These are phyloP conservation scores for Nibea coibor DNA, from an alignment of 2,113 vertebrate species.

Conservation along the genomic window DNA sequence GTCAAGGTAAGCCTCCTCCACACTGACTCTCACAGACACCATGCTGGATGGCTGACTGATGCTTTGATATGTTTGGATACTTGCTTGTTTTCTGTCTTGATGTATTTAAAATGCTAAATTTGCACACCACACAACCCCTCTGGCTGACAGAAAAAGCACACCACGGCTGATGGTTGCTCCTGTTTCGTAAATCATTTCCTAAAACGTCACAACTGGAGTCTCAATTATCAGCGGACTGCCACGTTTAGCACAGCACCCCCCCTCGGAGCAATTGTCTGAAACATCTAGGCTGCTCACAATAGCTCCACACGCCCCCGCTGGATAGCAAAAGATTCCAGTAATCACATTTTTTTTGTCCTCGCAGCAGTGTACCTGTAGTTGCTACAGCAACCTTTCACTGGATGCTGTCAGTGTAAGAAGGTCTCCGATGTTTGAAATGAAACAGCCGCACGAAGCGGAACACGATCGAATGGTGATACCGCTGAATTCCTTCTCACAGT, in stretches of 20 bases:
- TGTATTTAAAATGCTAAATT: constrained; percentile 12
- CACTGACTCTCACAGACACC: background rate
- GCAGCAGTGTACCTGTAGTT: constrained; percentile 31
- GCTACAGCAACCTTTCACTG: constrained; percentile 36
- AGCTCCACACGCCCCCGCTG: constrained; percentile 1
- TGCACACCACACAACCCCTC: background rate
- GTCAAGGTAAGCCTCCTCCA: constrained; percentile 87
- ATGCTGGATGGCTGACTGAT: background rate
- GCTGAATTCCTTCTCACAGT: constrained; percentile 69
- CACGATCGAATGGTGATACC: background rate
- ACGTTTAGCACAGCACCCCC: constrained; percentile 9
- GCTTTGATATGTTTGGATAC: constrained; percentile 12
- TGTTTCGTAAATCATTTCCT: constrained; percentile 25
- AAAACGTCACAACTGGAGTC: constrained; percentile 3
- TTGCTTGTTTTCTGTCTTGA: constrained; percentile 4
- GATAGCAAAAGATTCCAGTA: constrained; percentile 11
- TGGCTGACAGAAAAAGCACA: constrained; percentile 3
- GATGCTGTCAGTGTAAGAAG: background rate
- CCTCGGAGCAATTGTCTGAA: constrained; percentile 14
- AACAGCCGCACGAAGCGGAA: background rate
- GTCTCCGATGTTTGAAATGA: background rate
- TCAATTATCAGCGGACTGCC: background rate
- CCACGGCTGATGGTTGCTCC: background rate
- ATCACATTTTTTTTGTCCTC: constrained; percentile 13
- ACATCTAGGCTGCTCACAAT: background rate